Evolutionary conservation across 1,140 invertebrate species (phyloP).

Genomic region (Armadillidium nasatum): DNA sequence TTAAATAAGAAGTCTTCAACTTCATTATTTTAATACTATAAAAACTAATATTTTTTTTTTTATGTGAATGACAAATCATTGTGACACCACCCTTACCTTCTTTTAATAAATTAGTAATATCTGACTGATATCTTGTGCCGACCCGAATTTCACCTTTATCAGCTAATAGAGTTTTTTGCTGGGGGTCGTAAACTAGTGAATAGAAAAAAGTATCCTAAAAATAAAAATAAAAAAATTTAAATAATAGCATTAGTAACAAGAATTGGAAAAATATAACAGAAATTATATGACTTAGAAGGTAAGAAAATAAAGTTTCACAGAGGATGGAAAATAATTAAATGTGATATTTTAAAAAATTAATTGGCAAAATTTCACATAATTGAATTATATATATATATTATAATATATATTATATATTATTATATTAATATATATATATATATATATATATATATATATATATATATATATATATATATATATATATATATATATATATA

Average conservation of each 20-base stretch:
- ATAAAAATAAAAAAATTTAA: slow-evolving; percentile 48
- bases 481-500: too few species aligned
- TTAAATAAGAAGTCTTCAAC: too few species aligned
- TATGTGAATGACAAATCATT: background rate
- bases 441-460: too few species aligned
- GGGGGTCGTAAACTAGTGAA: slow-evolving; percentile 97
- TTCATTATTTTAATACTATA: background rate
- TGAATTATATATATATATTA: too few species aligned
- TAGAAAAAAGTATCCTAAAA: slow-evolving; percentile 95
- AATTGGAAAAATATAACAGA: background rate
- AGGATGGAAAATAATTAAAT: too few species aligned
- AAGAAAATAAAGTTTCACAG: too few species aligned
- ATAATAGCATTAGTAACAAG: slow-evolving; percentile 15
- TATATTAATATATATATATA: too few species aligned
- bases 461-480: too few species aligned
- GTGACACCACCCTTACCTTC: slow-evolving; percentile 25
- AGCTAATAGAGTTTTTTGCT: slow-evolving; percentile 95
- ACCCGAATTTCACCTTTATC: slow-evolving; percentile 95
- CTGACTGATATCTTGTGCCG: slow-evolving; percentile 93
- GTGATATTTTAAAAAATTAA: too few species aligned
- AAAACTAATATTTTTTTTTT: background rate
- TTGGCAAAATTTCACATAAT: too few species aligned
- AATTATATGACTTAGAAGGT: too few species aligned
- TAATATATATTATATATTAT: too few species aligned
- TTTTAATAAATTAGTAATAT: slow-evolving; percentile 52